Evolutionary conservation across 1,140 invertebrate genomes (phyloP), one percentile per base, ranked within the genome.

Genomic region (Conopomorpha cramerella): DNA sequence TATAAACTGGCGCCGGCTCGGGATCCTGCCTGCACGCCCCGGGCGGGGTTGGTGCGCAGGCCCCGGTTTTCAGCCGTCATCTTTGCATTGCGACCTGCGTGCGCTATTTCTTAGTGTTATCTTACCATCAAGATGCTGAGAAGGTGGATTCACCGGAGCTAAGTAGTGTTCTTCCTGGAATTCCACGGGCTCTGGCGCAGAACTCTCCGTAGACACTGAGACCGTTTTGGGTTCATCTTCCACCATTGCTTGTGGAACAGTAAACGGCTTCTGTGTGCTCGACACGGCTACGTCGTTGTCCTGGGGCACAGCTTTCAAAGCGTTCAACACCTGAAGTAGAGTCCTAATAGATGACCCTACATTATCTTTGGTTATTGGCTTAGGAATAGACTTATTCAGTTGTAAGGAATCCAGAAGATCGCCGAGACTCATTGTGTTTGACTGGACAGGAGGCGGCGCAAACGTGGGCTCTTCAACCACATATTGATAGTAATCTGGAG

Each of bases 271-370:
- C 31, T 15, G 13, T n/a, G n/a, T n/a, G 29, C 1, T 29, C 31
- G 0, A 29, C 30, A 6, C 30, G 37, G 4, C 23, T 30, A 17
- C 19, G 19, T 60, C 59, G 14, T 55, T 58, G 30, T 63, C 45
- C 19, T 66, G 73, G 32, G 79, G 68, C 33, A 66, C 67, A 37
- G 79, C 72, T 52, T 85, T 86, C 10, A 90, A 70, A 26, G 83
- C 81, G 32, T 84, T 83, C 2, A 90, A 53, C 19, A 91, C 88
- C 49, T 86, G 84, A 7, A 90, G 80, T 11, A 91, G 63, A 0
- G 88, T 90, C 52, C 83, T 84, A 17, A 91, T 88, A 27, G 88
- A 91, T 26, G 85, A 84, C 38, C 88, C 87, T 16, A 91, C 83
- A 49, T 91, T 92, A 37, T 89, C 85, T 19, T 82, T 80, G 15